Conservation (phyloP, 2,113 vertebrate species). For the Notothenia rossii region DNA sequence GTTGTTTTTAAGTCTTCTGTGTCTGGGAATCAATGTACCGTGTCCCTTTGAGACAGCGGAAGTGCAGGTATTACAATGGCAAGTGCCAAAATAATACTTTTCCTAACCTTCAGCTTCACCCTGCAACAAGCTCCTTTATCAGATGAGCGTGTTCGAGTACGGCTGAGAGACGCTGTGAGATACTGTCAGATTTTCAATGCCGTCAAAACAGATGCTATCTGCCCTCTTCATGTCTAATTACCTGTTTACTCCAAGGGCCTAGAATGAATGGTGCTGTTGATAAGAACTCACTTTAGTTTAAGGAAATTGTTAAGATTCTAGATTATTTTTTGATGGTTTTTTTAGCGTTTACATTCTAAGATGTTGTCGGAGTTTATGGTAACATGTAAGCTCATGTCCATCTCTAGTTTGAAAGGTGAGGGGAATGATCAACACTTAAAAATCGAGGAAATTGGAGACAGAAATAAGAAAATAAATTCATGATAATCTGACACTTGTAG, state of each 20-base stretch:
- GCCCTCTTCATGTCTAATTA: conserved; percentile 81
- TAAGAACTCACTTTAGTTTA: conserved; percentile 55
- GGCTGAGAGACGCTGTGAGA: conserved; percentile 67
- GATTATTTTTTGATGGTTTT: neutral
- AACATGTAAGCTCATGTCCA: neutral
- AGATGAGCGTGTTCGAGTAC: conserved; percentile 65
- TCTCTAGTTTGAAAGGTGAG: neutral
- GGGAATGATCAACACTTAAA: neutral
- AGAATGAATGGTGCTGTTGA: conserved; percentile 37
- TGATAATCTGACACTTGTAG: neutral
- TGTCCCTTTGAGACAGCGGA: conserved; percentile 60
- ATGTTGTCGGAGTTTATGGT: neutral
- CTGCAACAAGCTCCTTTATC: conserved; percentile 73
- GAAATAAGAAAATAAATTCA: neutral
- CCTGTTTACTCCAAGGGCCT: conserved; percentile 74
- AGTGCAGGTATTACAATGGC: conserved; percentile 73
- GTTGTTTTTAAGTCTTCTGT: conserved; percentile 58
- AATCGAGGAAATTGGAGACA: neutral
- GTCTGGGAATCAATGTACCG: conserved; percentile 70
- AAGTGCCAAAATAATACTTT: conserved; percentile 61
- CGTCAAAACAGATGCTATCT: conserved; percentile 85
- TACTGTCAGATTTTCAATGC: conserved; percentile 74
- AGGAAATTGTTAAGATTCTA: conserved; percentile 34
- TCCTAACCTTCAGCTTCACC: conserved; percentile 69
- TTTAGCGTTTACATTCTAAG: neutral